Evolutionary conservation across 2,113 vertebrate species (phyloP).

Genomic region (Ursus arctos): DNA sequence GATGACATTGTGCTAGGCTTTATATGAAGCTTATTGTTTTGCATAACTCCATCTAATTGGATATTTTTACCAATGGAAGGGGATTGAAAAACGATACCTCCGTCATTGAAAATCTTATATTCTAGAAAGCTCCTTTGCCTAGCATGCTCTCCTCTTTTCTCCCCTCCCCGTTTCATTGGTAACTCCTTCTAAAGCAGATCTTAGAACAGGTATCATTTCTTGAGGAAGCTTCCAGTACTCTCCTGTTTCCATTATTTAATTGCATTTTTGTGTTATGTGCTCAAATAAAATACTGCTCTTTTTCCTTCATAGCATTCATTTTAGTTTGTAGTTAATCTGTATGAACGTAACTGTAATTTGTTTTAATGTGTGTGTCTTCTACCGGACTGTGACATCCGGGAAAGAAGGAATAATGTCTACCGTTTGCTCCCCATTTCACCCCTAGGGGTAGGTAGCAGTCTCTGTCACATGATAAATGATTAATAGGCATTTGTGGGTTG

Average conservation of each 20-base stretch:
- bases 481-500: background rate
- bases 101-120: background rate
- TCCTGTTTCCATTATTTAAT: background rate
- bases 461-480: background rate
- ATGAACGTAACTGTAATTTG: background rate
- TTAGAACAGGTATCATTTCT: background rate
- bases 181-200: background rate
- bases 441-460: background rate
- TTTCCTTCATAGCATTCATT: background rate
- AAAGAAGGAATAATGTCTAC: background rate
- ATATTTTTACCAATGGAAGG: background rate
- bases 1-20: background rate
- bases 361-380: background rate
- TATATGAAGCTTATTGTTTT: background rate
- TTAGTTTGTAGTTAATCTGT: conserved; percentile 20
- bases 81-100: conserved; percentile 4
- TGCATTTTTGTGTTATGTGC: background rate
- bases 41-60: background rate
- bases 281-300: background rate
- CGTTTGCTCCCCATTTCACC: background rate
- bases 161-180: background rate
- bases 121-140: background rate
- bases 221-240: background rate
- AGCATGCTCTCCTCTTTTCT: background rate
- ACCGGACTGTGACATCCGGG: background rate